Evolutionary conservation across 2,797 vertebrate species (phyloP).

Genomic region (Phaenicophaeus curvirostris): DNA sequence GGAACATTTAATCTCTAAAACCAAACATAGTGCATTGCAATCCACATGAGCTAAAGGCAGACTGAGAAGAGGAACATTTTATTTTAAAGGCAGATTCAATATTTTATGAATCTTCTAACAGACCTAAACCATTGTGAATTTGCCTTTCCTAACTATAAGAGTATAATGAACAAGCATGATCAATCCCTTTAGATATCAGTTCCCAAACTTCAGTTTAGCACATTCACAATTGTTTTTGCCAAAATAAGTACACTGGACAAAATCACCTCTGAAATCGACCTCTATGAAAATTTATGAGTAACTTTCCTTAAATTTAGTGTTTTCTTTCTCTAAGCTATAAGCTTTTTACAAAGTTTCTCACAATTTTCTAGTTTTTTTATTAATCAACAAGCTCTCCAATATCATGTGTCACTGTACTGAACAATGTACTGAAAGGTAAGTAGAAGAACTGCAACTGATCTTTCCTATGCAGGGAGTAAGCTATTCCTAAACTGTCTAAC

Average conservation of each 20-base stretch:
- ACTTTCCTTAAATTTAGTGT: background rate
- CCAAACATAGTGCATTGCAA: background rate
- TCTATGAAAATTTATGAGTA: background rate
- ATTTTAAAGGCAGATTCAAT: background rate
- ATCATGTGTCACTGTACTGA: background rate
- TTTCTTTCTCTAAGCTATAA: background rate
- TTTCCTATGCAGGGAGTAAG: background rate
- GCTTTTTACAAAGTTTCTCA: background rate
- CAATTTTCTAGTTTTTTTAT: background rate
- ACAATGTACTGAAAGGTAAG: background rate
- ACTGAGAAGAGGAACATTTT: background rate
- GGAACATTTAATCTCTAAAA: background rate
- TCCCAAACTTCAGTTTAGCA: background rate
- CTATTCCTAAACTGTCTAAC: background rate
- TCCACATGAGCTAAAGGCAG: background rate
- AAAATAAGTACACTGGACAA: background rate
- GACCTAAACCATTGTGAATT: background rate
- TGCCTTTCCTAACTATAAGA: background rate
- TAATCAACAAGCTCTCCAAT: background rate
- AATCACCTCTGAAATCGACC: background rate
- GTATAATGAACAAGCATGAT: background rate
- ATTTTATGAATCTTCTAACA: background rate
- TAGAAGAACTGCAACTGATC: background rate
- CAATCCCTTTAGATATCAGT: background rate
- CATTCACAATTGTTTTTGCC: background rate